Evolutionary conservation across 2,797 vertebrate species (phyloP), one percentile per base, ranked within the genome.

Genomic region (Argyrosomus regius): DNA sequence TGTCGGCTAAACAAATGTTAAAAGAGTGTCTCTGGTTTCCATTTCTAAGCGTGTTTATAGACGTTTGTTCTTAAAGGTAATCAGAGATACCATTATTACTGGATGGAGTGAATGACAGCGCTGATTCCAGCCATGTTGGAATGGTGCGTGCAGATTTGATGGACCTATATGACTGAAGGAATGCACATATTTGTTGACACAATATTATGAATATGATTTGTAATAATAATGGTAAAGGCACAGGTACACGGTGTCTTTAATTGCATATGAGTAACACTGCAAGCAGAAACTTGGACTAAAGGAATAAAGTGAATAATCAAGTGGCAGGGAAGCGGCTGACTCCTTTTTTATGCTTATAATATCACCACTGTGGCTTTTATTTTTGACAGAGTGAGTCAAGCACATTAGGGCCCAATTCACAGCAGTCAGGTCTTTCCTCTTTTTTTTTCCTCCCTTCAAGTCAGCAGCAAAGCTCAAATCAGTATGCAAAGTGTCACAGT

Each of bases 401-500:
- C 58, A 77, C 77, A 61, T 87, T 80, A 77, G 58, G 69, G 64
- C 28, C 70, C 70, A 65, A 73, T 75, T 83, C 85, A 77, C 63
- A 74, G 67, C 61, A 78, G 69, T 82, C 62, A 60, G 59, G 53
- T 81, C 45, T 83, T 80, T 61, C 58, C 64, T 72, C 57, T 77
- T 39, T 67, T 59, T 72, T 62, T 64, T 61, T 61, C 48, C 80
- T 73, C 54, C 83, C 75, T 78, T 85, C 72, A 82, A 86, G 87
- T 81, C 84, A 78, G 82, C 81, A 74, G 81, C 75, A 82, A 87
- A 91, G 83, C 79, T 83, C 60, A 82, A 83, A 89, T 86, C 70
- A 84, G 81, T 80, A 89, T 91, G 88, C 84, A 91, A 88, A 90
- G 87, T 89, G 88, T 82, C 92, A 83, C 83, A 84, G 83, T 80